Conservation (phyloP, 1,140 invertebrate genomes). For the Pemphigus obesinymphae region DNA sequence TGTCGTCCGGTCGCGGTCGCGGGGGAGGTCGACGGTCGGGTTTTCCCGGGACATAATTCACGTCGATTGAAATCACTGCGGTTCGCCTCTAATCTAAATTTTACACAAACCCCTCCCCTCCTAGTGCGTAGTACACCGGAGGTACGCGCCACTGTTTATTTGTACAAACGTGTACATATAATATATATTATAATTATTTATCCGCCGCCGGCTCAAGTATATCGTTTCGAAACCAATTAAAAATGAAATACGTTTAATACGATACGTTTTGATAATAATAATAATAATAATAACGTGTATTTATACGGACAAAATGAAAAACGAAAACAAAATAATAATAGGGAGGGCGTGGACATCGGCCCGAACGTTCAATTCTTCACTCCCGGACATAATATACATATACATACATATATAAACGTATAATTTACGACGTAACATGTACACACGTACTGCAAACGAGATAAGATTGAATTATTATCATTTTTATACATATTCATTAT, state of each 20-base stretch:
- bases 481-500: no score
- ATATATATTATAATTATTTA: no score
- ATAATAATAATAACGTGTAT: no score
- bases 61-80: conserved; percentile 34
- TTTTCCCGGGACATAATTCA: conserved; percentile 29
- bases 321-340: not conserved
- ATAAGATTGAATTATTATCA: not conserved
- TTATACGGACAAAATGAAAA: no score
- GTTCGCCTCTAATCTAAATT: conserved; percentile 31
- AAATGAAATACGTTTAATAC: conserved; percentile 1
- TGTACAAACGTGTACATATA: no score
- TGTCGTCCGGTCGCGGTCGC: not conserved
- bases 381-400: no score
- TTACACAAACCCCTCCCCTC: not conserved
- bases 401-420: not conserved
- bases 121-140: no score
- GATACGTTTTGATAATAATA: not conserved
- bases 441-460: not conserved
- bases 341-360: not conserved
- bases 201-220: not conserved
- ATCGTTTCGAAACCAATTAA: conserved; percentile 29
- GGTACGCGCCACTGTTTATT: not conserved
- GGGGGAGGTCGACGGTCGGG: not conserved
- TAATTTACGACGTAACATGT: not conserved
- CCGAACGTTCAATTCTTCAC: no score